Base-by-base conservation (phyloP, 2,888 invertebrate species). In the Sialis fuliginosa region DNA sequence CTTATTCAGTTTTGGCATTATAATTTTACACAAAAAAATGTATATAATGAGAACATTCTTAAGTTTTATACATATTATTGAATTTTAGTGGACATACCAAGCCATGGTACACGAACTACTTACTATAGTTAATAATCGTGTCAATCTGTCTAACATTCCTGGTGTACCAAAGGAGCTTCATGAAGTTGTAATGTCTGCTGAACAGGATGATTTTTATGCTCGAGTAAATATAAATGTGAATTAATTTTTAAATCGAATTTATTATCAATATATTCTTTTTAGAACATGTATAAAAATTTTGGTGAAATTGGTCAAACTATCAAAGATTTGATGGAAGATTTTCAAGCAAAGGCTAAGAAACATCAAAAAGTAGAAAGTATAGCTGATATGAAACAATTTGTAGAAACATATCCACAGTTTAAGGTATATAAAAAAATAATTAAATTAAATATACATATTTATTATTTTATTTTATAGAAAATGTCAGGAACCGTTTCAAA, bases 91-190 rank as follows among this genome's bases (percentile, higher is more conserved):
- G 98, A 98, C 97, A 0, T 99, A 99, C 68, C 97, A 99, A 65
- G 98, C 98, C 2, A 98, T 99, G 98, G 93, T 99, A 7, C 98
- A 99, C 65, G 97, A 99, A 65, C 66, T 98, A 46, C 66, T 99
- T 39, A 82, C 82, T 0, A 93, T 99, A 53, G 81, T 80, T 58
- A 95, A 93, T 65, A 93, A 95, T 67, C 77, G 96, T 48, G 95
- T 98, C 31, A 89, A 83, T 62, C 74, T 98, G 51, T 82, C 88
- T 1, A 76, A 80, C 53, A 76, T 90, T 31, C 80, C 87, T 9
- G 89, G 85, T 41, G 81, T 92, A 51, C 77, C 81, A 13, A 87
- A 88, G 62, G 96, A 96, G 58, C 76, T 92, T 52, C 78, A 79
- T 53, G 96, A 97, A 70, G 83, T 98, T 0, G 93, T 97, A 6